Conservation (phyloP, 1,140 invertebrate species). For the Saccostrea glomerata region DNA sequence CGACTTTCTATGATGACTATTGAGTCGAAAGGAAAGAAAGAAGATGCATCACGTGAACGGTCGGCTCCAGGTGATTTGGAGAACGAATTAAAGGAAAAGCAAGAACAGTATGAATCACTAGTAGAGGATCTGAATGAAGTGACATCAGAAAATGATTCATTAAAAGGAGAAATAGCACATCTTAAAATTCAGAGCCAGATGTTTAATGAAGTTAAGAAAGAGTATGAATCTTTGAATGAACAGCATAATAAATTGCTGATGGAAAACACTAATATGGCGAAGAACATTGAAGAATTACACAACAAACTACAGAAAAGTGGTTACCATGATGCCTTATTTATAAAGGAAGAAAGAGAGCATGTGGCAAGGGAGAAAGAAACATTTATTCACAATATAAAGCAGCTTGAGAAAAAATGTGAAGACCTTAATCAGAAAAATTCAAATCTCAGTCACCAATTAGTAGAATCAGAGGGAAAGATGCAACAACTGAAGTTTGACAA, state of each 20-base stretch:
- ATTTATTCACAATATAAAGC: constrained; percentile 64
- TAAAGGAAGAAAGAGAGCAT: constrained; percentile 66
- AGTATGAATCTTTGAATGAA: constrained; percentile 69
- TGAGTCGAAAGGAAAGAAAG: background rate
- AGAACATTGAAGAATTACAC: constrained; percentile 75
- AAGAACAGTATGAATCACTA: constrained; percentile 46
- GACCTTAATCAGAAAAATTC: constrained; percentile 61
- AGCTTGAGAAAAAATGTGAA: constrained; percentile 69
- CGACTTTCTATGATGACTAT: background rate
- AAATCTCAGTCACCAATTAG: constrained; percentile 64
- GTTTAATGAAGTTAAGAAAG: constrained; percentile 64
- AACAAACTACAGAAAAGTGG: constrained; percentile 58
- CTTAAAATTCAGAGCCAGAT: constrained; percentile 40
- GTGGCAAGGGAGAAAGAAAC: constrained; percentile 68
- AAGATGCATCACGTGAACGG: background rate
- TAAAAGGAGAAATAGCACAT: constrained; percentile 29
- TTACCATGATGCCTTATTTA: constrained; percentile 57
- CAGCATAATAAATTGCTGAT: constrained; percentile 71
- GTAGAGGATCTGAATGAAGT: constrained; percentile 46
- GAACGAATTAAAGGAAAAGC: constrained; percentile 34
- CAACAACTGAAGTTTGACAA: constrained; percentile 71
- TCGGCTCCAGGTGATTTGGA: background rate
- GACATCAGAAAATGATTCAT: constrained; percentile 34
- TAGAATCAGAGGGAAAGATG: constrained; percentile 57
- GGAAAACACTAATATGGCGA: constrained; percentile 72